Base-by-base conservation (phyloP, 2,113 vertebrate species). In the Plotosus lineatus region DNA sequence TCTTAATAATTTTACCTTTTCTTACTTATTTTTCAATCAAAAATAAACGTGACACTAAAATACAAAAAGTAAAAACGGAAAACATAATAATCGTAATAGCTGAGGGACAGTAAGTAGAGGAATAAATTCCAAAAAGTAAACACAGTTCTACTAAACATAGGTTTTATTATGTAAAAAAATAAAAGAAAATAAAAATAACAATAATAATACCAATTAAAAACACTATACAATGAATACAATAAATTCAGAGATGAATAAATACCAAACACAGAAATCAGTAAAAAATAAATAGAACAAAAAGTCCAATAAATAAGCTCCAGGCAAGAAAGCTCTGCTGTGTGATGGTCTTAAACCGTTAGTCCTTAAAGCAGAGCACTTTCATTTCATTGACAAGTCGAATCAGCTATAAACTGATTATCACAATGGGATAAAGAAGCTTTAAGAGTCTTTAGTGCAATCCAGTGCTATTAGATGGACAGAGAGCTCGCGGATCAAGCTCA, bases 351-450 rank as follows among this genome's bases (percentile, higher is more conserved):
- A 83, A 83, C 84, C 88, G 78, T 87, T 88, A 92, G 85, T 89
- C 85, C 88, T 86, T 83, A 73, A 89, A 89, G 87, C 85, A 61
- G 85, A 81, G 84, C 84, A 86, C 88, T 90, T 89, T 87, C 76
- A 74, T 86, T 78, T 89, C 84, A 80, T 87, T 90, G 90, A 92
- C 88, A 90, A 88, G 88, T 85, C 79, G 85, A 89, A 87, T 89
- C 81, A 77, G 81, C 86, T 63, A 85, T 93, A 92, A 93, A 90
- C 84, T 91, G 92, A 93, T 94, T 93, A 93, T 65, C 87, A 87
- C 91, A 93, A 93, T 93, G 90, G 91, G 92, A 93, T 93, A 88
- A 93, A 92, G 88, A 88, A 88, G 84, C 90, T 77, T 77, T 91
- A 89, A 89, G 86, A 90, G 90, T 85, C 88, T 93, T 91, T 92